A percentile compares a stretch with the other conserved stretches of the same genome.
Conservation (phyloP, 2,113 vertebrate species). For the Argyrosomus japonicus region DNA sequence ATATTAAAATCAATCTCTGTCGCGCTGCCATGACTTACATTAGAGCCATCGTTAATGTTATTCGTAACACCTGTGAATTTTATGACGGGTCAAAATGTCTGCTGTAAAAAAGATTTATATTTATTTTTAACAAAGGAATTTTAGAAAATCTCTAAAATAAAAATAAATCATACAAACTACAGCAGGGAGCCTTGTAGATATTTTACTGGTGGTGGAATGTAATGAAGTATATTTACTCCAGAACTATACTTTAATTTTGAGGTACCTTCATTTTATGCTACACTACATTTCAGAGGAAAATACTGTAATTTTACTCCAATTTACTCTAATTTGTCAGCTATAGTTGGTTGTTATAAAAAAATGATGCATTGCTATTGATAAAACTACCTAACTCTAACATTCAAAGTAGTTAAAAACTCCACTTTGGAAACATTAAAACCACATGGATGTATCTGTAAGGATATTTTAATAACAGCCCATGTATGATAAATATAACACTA, state of each 20-base stretch:
- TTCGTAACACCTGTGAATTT: background rate
- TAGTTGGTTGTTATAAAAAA: background rate
- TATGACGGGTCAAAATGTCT: background rate
- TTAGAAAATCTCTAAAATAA: background rate
- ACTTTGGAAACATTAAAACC: background rate
- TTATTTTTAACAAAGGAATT: background rate
- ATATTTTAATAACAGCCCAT: background rate
- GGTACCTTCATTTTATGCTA: no score
- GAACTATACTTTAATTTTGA: background rate
- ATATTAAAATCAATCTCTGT: background rate
- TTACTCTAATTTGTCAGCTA: background rate
- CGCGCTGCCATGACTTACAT: background rate
- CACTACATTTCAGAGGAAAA: background rate
- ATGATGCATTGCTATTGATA: background rate
- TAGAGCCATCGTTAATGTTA: background rate
- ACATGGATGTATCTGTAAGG: background rate
- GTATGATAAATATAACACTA: background rate
- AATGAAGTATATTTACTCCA: background rate
- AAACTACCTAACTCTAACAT: background rate
- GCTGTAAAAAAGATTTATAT: no score
- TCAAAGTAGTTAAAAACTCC: background rate
- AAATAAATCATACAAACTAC: no score
- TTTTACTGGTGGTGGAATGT: no score
- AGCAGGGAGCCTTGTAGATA: no score
- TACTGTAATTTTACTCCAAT: background rate